Base-by-base conservation (phyloP, 1,140 invertebrate species). In the Coelopa frigida region DNA sequence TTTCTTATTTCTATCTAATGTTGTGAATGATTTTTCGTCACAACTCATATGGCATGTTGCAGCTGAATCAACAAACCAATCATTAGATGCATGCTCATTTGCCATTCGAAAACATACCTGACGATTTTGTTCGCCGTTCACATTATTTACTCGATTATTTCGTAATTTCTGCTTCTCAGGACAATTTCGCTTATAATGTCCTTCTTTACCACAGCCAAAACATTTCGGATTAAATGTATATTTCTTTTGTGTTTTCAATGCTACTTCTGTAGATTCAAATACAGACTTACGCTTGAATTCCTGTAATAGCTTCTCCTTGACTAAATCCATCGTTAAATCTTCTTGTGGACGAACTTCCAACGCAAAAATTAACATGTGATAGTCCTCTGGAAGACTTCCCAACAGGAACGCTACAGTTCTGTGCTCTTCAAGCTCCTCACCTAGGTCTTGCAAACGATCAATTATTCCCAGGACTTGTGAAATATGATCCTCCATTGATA, bases 321-420 rank as follows among this genome's bases (percentile, higher is more conserved):
- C 35, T 8, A 20, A 21, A 45, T 58, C 53, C 0, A 61, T 11
- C 3, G 53, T 59, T 7, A 61, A 44, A 41, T 61, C 53, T 1
- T 40, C 43, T 55, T 48, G 54, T 4, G 53, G 24, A 46, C 56
- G 49, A 14, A 51, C 47, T 33, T 60, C 54, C 8, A 57, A 43
- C 15, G 53, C 49, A 0, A 50, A 58, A 10, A 58, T 54, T 5
- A 58, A 35, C 20, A 48, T 46, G 6, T 48, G 46, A 18, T 58
- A 61, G 1, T 46, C 32, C 15, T 61, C 58, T 15, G 51, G 50
- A 2, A 60, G 24, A 39, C 52, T 58, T 0, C 54, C 35, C 5
- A 60, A 8, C 3, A 60, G 32, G 8, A 58, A 39, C 3, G 53
- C 52, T 8, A 60, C 56, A 3, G 55, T 18, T 40, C 57, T 53